Evolutionary conservation across 2,888 invertebrate genomes (phyloP), one percentile per base, ranked within the genome.

Genomic region (Anthoptus insignis): DNA sequence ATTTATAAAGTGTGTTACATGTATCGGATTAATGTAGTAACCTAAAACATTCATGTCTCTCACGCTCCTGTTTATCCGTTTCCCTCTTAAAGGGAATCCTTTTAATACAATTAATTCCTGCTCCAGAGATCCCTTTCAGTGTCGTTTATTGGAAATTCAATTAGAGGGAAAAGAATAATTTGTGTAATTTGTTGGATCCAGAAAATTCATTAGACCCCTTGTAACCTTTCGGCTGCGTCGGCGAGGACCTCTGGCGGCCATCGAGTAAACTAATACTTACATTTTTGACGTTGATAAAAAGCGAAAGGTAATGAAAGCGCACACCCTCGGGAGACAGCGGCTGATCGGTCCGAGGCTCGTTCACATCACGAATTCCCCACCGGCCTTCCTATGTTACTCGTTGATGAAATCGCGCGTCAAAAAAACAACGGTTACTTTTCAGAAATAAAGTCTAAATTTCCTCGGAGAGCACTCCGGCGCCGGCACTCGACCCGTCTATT

Each of bases 401-500:
- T 58, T 59, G 59, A 67, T 53, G 49, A 32, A 7, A 9, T 13
- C 16, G 11, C 14, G 8, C 57, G 47, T 32, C 52, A 11, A 69
- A 53, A n/a, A 58, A 49, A 19, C 57, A 9, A 54, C 68, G 57
- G 22, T 66, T 47, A 8, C 14, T 6, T 16, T 39, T 9, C 11
- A 14, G 14, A 5, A 53, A 66, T 71, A 74, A 39, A 67, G 57
- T 42, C 56, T 54, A 45, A 64, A 49, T 73, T 58, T 58, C 39
- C 11, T 68, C 21, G 64, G 49, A 19, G 29, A 64, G n/a, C 0
- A 29, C 52, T 34, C 7, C 9, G 16, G 45, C 45, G 45, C 22
- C 21, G 21, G 11, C 76, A 72, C 82, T 86, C 86, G 85, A 86
- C 87, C 79, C 73, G 70, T 50, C 68, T 73, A 72, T 69, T 67